Evolutionary conservation across 2,797 vertebrate genomes (phyloP).

Genomic region (Danionella dracula): DNA sequence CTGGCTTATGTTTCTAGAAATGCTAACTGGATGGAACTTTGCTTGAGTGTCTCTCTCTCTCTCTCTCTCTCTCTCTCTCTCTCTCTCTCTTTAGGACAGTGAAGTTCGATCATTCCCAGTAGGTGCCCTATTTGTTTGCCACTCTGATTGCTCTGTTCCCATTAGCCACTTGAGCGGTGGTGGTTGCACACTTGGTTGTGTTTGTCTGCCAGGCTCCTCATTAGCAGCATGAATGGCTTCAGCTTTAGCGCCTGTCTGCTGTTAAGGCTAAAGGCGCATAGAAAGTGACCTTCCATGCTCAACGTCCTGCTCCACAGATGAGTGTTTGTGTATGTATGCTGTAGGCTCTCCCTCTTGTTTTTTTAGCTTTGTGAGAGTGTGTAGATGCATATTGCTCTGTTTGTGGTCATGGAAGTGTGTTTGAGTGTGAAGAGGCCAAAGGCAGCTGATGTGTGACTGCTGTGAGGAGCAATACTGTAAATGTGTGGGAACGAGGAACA

Average conservation of each 20-base stretch:
- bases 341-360: conserved; percentile 21
- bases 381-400: neutral
- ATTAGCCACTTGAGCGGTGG: conserved; percentile 79
- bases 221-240: conserved; percentile 65
- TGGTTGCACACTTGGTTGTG: conserved; percentile 77
- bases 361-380: conserved; percentile 17
- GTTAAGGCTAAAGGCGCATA: conserved; percentile 59
- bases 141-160: conserved; percentile 64
- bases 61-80: no score
- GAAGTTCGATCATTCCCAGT: conserved; percentile 74
- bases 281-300: conserved; percentile 64
- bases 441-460: neutral
- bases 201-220: conserved; percentile 70
- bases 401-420: neutral
- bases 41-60: no score
- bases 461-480: no score
- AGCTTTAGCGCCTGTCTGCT: conserved; percentile 64
- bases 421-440: neutral
- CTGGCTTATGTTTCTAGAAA: no score
- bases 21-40: no score
- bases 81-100: conserved; percentile 59
- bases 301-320: conserved; percentile 47
- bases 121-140: conserved; percentile 75
- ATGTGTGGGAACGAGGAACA: no score
- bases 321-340: neutral